A percentile compares a stretch with the other conserved stretches of the same genome.
phyloP scores from a whole-genome alignment of 2,888 invertebrate genomes.

The Tortrix viridana region DNA sequence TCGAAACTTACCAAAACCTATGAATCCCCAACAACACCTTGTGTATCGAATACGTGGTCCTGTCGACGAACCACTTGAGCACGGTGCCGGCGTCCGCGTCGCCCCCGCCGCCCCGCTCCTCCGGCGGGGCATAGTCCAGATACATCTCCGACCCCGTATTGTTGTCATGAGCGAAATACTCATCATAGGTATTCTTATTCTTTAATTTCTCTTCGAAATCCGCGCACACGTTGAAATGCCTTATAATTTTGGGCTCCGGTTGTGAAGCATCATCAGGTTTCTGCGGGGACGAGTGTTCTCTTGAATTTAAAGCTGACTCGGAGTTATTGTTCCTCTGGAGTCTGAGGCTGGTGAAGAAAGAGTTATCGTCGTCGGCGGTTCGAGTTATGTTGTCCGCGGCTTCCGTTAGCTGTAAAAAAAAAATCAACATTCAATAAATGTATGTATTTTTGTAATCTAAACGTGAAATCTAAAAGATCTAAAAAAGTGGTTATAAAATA shows the following conservation, averaged over 20 bases:
- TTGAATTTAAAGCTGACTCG: background rate
- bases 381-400: slow-evolving; percentile 34
- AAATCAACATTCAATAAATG: slow-evolving; percentile 12
- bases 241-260: slow-evolving; percentile 51
- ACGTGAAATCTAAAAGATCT: no score
- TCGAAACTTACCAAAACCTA: slow-evolving; percentile 57
- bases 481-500: no score
- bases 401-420: slow-evolving; percentile 25
- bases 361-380: slow-evolving; percentile 37
- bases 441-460: no score
- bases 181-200: slow-evolving; percentile 24
- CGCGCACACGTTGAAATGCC: slow-evolving; percentile 52
- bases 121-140: background rate
- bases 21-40: slow-evolving; percentile 48
- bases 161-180: slow-evolving; percentile 38
- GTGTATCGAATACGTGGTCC: slow-evolving; percentile 50
- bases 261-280: slow-evolving; percentile 5
- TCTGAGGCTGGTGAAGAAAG: slow-evolving; percentile 42
- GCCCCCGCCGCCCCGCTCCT: background rate
- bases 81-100: slow-evolving; percentile 33
- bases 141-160: slow-evolving; percentile 30
- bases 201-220: slow-evolving; percentile 53
- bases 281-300: background rate
- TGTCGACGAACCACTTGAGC: slow-evolving; percentile 48
- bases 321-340: slow-evolving; percentile 39